Base-by-base conservation (phyloP, 2,888 invertebrate species). In the Epirrhoe tristata region DNA sequence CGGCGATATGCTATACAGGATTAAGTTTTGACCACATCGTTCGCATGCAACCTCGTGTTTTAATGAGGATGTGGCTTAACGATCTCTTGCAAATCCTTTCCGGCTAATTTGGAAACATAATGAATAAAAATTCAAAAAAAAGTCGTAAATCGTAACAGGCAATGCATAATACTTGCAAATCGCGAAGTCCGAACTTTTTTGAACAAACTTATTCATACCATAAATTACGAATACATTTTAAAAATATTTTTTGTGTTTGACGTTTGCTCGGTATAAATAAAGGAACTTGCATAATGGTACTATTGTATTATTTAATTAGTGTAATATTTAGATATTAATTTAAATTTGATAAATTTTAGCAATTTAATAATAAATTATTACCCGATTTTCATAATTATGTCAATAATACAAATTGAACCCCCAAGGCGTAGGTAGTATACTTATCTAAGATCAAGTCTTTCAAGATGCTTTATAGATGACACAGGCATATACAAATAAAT, bases 91-190 rank as follows among this genome's bases (percentile, higher is more conserved):
- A 48, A 48, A 12, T 36, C 31, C 58, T 61, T 50, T 58, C 66
- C 48, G 16, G 73, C 76, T 77, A 78, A 77, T 76, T 78, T 77
- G 64, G 73, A 73, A 77, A 78, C 73, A 81, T 77, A 77, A 79
- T 77, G 76, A 72, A n/a, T 34, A 69, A 71, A 75, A 76, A 70
- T 75, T 60, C 67, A 73, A 71, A 32, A 59, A 53, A 36, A 52
- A 69, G 56, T 72, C 76, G 73, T 76, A 79, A 80, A 81, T 78
- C 78, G 74, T 69, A 67, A 61, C 74, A 72, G 71, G 71, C 75
- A 77, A 77, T 74, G 77, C 79, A 85, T 86, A 84, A 85, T 84
- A 81, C 81, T 87, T 83, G 84, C 84, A 88, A 89, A 87, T 89
- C 87, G 81, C 80, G 77, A 79, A 75, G 72, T 66, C 61, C 69